Evolutionary conservation across 1,140 invertebrate species (phyloP), one percentile per base, ranked within the genome.

Genomic region (Drosophila takahashii): DNA sequence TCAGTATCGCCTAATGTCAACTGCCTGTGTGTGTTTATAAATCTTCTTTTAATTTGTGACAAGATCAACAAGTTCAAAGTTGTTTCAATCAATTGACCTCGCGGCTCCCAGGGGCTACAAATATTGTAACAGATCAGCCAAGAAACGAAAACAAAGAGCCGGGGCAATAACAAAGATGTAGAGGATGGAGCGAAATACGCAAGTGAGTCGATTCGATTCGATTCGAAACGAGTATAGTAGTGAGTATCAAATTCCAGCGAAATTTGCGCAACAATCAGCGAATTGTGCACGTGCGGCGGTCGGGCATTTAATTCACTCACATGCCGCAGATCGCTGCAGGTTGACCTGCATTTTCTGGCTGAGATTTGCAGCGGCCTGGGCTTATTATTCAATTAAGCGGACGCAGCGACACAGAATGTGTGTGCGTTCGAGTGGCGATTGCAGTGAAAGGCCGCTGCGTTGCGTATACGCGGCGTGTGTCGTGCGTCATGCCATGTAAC

Each of bases 41-140:
- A 90, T 90, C 81, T 90, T 90, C 87, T 89, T 84, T 90, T 90
- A 91, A 91, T 91, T 91, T 91, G 90, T 91, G 85, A 91, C 90
- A 91, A 91, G 90, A 91, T 91, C 90, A 91, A 91, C 90, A 91
- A 91, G 90, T 91, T 91, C 90, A 91, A 91, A 91, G 90, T 91
- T 91, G 90, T 91, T 91, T 91, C 81, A 90, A 85, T 91, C 90
- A 91, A 91, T 91, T 91, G 90, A 91, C 90, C 90, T 91, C 80
- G 78, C 79, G 42, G 77, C 77, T 90, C 85, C 85, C 85, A 90
- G 84, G 75, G 84, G 84, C 83, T 50, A 87, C 81, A 86, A 77
- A 80, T 80, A 89, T 81, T 90, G 85, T 90, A 90, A 90, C 80
- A 90, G 80, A 90, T 90, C 85, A 67, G 67, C 58, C 69, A 50